A percentile compares a stretch with the other conserved stretches of the same genome.
Evolutionary conservation across 1,140 invertebrate species (phyloP).

Genomic region (Drosophila micromelanica): DNA sequence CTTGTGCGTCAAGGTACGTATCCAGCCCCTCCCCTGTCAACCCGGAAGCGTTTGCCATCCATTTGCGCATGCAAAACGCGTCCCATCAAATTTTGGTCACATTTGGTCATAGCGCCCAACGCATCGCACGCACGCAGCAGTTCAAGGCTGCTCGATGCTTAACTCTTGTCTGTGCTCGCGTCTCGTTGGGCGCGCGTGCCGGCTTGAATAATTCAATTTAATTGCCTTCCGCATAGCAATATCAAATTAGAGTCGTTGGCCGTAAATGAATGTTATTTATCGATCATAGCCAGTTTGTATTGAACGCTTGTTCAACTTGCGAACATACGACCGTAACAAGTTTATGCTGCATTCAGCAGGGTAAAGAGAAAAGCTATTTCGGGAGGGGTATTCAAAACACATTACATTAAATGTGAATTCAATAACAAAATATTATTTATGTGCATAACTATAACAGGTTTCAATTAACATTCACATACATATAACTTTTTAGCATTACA

Average conservation of each 20-base stretch:
- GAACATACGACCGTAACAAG: neutral
- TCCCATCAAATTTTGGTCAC: conserved; percentile 10
- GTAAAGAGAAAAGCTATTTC: neutral
- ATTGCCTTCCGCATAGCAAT: conserved; percentile 52
- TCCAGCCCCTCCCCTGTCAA: neutral
- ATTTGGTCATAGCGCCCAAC: conserved; percentile 34
- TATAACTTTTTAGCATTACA: too few species aligned
- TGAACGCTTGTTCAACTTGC: neutral
- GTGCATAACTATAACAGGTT: too few species aligned
- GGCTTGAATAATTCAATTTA: conserved; percentile 22
- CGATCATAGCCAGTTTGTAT: neutral
- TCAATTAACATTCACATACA: too few species aligned
- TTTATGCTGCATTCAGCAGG: neutral
- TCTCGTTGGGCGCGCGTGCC: conserved; percentile 17
- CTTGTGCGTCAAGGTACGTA: conserved; percentile 93
- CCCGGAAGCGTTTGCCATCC: conserved; percentile 41
- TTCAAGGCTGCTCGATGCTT: conserved; percentile 53
- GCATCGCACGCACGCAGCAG: conserved; percentile 31
- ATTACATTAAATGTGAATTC: neutral
- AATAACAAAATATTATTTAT: too few species aligned
- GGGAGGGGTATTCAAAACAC: neutral
- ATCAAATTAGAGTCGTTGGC: conserved; percentile 24
- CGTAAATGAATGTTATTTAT: conserved; percentile 4
- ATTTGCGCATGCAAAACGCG: conserved; percentile 43
- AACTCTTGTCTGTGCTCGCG: conserved; percentile 42